A percentile compares a stretch with the other conserved stretches of the same genome.
phyloP scores from a whole-genome alignment of 2,113 vertebrate species.

The Sylvia atricapilla region DNA sequence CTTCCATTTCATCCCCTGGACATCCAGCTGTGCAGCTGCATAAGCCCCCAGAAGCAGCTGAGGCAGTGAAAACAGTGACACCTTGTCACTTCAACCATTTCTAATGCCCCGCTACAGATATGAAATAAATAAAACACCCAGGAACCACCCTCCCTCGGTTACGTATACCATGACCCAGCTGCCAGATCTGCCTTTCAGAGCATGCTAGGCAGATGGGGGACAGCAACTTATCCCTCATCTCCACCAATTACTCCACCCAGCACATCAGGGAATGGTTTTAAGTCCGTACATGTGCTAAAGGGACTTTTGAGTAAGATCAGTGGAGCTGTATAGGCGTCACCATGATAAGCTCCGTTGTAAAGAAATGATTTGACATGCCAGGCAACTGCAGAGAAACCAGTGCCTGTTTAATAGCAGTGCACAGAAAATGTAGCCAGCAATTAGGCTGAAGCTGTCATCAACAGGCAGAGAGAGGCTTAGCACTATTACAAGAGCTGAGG shows the following conservation, averaged over 20 bases:
- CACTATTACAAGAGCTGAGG: constrained; percentile 42
- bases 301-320: constrained; percentile 63
- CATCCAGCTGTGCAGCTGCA: constrained; percentile 74
- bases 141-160: background rate
- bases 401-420: constrained; percentile 34
- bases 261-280: constrained; percentile 41
- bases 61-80: constrained; percentile 66
- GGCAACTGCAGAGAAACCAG: constrained; percentile 59
- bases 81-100: constrained; percentile 63
- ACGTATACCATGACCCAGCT: background rate
- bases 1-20: constrained; percentile 55
- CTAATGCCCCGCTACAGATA: background rate
- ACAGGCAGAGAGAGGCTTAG: constrained; percentile 34
- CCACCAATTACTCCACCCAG: constrained; percentile 24
- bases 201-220: background rate
- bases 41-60: constrained; percentile 70
- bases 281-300: constrained; percentile 59
- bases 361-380: constrained; percentile 65
- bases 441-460: constrained; percentile 62
- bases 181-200: constrained; percentile 50
- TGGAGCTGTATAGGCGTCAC: constrained; percentile 1
- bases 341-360: constrained; percentile 70
- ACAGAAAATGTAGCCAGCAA: constrained; percentile 24
- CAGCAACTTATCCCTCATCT: constrained; percentile 29
- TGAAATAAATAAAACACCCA: constrained; percentile 22